Conservation (phyloP, 2,888 invertebrate species). For the Yponomeuta cagnagella region DNA sequence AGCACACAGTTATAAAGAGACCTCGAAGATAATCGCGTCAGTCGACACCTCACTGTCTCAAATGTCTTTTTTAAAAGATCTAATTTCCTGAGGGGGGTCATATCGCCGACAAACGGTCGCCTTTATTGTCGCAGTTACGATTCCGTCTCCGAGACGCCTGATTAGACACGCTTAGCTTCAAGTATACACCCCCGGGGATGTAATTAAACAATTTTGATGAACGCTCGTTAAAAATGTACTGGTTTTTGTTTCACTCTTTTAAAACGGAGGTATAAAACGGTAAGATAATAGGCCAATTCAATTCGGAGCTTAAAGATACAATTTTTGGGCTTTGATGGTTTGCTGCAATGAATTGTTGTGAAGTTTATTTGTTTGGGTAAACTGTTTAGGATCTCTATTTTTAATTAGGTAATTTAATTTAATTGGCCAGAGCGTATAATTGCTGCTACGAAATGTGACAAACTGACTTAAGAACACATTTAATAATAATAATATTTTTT, state of each 20-base stretch:
- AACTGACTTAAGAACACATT: no score
- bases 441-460: not conserved
- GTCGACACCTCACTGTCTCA: slow-evolving; percentile 32
- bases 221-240: slow-evolving; percentile 57
- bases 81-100: slow-evolving; percentile 42
- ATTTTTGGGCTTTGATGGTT: not conserved
- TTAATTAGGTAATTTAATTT: not conserved
- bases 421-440: no score
- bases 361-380: not conserved
- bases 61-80: slow-evolving; percentile 26
- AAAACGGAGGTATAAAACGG: slow-evolving; percentile 10
- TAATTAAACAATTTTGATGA: slow-evolving; percentile 64
- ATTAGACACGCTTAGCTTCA: slow-evolving; percentile 47
- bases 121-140: slow-evolving; percentile 43
- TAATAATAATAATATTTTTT: no score
- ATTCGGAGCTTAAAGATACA: not conserved
- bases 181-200: slow-evolving; percentile 43
- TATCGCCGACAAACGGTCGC: not conserved
- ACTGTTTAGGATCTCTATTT: not conserved
- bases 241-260: slow-evolving; percentile 39
- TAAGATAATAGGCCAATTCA: slow-evolving; percentile 12
- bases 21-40: slow-evolving; percentile 35
- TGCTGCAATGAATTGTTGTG: not conserved
- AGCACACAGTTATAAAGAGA: not conserved
- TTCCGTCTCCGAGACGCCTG: slow-evolving; percentile 41